Evolutionary conservation across 2,113 vertebrate genomes (phyloP).

Genomic region (Gambusia holbrooki): DNA sequence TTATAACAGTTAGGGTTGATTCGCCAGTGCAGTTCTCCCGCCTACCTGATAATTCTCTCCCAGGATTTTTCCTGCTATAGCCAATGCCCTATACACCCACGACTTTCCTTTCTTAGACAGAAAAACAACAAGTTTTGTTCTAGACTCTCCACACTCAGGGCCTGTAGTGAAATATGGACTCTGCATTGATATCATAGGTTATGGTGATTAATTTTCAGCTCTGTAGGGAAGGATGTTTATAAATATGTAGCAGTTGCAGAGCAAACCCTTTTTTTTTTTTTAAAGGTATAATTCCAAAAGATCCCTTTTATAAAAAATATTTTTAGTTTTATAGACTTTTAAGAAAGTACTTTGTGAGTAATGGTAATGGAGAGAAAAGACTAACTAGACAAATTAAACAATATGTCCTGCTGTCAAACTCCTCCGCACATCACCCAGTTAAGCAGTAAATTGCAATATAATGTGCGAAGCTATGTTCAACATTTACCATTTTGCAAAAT

Average conservation of each 20-base stretch:
- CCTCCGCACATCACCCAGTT: background rate
- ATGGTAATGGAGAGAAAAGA: background rate
- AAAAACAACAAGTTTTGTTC: constrained; percentile 27
- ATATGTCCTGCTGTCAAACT: background rate
- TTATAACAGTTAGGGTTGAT: constrained; percentile 54
- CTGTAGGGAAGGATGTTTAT: background rate
- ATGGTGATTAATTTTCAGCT: constrained; percentile 22
- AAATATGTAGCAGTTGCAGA: constrained; percentile 1
- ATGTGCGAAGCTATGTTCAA: background rate
- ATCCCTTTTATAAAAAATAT: background rate
- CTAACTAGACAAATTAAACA: background rate
- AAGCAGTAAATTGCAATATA: background rate
- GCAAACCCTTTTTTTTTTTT: constrained; percentile 5
- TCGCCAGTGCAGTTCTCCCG: constrained; percentile 18
- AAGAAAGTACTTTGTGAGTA: background rate
- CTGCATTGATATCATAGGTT: constrained; percentile 9
- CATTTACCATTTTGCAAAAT: background rate
- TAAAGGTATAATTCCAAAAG: background rate
- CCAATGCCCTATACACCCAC: constrained; percentile 39
- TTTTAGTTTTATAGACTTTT: background rate
- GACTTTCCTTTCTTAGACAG: constrained; percentile 25
- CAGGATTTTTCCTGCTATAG: constrained; percentile 27
- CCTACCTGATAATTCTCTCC: constrained; percentile 38
- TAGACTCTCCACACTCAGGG: constrained; percentile 19
- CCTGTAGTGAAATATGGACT: constrained; percentile 10